Conservation (phyloP, 2,113 vertebrate species). For the Menura novaehollandiae region DNA sequence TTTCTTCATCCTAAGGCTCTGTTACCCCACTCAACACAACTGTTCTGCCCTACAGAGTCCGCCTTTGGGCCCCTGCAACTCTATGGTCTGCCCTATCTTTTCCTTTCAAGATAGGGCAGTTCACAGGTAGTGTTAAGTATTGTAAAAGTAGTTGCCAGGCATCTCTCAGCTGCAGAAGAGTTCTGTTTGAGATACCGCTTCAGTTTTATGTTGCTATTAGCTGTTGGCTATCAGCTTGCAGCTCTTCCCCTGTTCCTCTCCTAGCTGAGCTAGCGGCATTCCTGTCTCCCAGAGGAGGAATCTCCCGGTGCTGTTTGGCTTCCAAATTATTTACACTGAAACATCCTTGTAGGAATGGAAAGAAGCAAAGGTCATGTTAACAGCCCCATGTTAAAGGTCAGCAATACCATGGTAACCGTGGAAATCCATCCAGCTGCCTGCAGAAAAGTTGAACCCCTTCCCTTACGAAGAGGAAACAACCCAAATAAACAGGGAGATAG, state of each 20-base stretch:
- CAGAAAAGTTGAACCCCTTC: background rate
- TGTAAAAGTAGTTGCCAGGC: background rate
- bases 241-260: background rate
- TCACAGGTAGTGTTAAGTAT: background rate
- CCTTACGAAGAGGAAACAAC: background rate
- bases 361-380: slow-evolving; percentile 48
- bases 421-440: slow-evolving; percentile 25
- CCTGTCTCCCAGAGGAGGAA: background rate
- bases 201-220: background rate
- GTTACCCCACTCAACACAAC: background rate
- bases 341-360: slow-evolving; percentile 44
- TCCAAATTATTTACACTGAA: slow-evolving; percentile 41
- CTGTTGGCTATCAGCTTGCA: background rate
- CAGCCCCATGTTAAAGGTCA: slow-evolving; percentile 41
- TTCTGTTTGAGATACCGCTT: background rate
- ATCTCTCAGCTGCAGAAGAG: background rate
- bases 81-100: background rate
- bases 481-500: slow-evolving; percentile 15
- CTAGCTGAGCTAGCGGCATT: background rate
- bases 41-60: background rate
- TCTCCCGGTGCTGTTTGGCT: slow-evolving; percentile 16
- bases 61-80: background rate
- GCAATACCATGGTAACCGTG: slow-evolving; percentile 31
- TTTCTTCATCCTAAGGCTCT: slow-evolving; percentile 1
- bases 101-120: background rate